These are phyloP conservation scores for Darevskia nairensis DNA, from an alignment of 2,797 vertebrate species.

Conservation along the genomic window DNA sequence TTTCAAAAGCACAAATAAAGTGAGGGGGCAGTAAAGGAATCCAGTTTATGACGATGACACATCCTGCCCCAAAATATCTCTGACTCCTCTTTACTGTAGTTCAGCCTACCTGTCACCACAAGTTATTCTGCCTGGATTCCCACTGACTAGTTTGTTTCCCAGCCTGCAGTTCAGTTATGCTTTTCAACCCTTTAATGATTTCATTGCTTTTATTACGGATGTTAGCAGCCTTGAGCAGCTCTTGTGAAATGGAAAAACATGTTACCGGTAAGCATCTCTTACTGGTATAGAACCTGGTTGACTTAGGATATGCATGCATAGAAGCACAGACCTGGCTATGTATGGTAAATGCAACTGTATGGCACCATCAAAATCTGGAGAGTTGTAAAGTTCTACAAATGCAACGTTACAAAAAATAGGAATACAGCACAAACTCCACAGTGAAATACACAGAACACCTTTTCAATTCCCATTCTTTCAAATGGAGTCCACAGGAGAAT, in stretches of 20 bases:
- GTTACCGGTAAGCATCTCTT: too few species aligned
- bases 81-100: not conserved
- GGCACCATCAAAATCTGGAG: not conserved
- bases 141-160: too few species aligned
- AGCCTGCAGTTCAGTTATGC: too few species aligned
- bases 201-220: too few species aligned
- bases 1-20: too few species aligned
- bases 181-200: too few species aligned
- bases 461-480: not conserved
- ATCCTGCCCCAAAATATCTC: not conserved
- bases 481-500: not conserved
- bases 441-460: not conserved
- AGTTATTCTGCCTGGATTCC: too few species aligned
- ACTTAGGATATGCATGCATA: too few species aligned
- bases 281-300: too few species aligned
- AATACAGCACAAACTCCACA: not conserved
- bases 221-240: too few species aligned
- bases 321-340: too few species aligned
- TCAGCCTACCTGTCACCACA: not conserved
- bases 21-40: not conserved
- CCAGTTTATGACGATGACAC: accelerated
- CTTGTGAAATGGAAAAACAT: too few species aligned
- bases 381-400: not conserved
- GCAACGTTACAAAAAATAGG: not conserved
- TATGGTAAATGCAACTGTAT: not conserved